Base-by-base conservation (phyloP, 2,113 vertebrate genomes). In the Microtus montanus region DNA sequence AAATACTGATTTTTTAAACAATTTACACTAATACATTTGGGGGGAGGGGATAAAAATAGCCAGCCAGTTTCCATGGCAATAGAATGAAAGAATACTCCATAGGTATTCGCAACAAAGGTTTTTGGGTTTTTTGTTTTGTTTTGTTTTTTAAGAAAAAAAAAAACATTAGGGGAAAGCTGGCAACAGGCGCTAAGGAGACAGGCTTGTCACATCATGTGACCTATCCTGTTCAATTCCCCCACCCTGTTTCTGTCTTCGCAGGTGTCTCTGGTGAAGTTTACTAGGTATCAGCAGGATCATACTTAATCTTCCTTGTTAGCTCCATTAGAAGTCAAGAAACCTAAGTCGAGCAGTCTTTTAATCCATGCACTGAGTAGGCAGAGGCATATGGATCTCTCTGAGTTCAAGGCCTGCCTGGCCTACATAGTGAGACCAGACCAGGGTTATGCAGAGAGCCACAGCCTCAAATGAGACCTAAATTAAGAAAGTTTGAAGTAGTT, bases 81-180 rank as follows among this genome's bases (percentile, higher is more conserved):
- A 91, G n/a, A 20, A 26, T 82, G 58, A 93, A 93, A 90, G 68
- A 93, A 54, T 47, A 47, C 44, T 89, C 74, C 24, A 58, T 92
- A 82, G 49, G 2, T 20, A 28, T 75, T 93, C 78, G 28, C 22
- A 78, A 61, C 33, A 85, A 58, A 92, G 49, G 70, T 75, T 54
- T 54, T 54, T 5, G 54, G 15, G 4, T 17, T 17, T 54, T 54
- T 54, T 17, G 54, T 54, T 54, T 54, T 54, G 52, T 54, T 54
- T 54, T 54, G 52, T 54, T 54, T 54, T 54, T 54, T 54, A 41
- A 71, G 20, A 14, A 35, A 49, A 54, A 84, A 87, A 92, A n/a
- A 26, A 8, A 7, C 38, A 41, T 58, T 38, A 47, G 41, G 77
- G n/a, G 84, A 58, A 70, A 89, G 38, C 64, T n/a, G 87, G 87